Evolutionary conservation across 2,888 invertebrate genomes (phyloP), one percentile per base, ranked within the genome.

Genomic region (Patella pellucida): DNA sequence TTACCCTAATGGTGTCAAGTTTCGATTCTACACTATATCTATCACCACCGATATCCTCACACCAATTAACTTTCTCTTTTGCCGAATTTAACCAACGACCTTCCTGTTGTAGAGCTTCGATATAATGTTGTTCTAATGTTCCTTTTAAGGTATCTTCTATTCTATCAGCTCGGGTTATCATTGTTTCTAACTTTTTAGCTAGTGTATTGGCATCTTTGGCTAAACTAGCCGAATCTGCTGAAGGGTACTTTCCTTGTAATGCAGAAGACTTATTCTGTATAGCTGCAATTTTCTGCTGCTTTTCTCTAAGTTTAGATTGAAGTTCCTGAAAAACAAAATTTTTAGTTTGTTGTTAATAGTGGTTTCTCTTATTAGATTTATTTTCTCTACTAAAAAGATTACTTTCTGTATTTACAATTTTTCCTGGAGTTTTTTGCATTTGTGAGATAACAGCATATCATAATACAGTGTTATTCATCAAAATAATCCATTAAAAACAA

Each of bases 11-110:
- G n/a, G 91, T 88, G 1, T 95, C 94, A 94, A 31, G 94, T 94
- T 98, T 98, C 0, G 97, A 96, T 92, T 97, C 96, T 51, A 97
- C 93, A 88, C 96, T 97, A 89, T 97, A 95, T 85, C 96, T 95
- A 19, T 95, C 94, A 0, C 95, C 94, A 0, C 95, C 93, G 83
- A 95, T 95, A 85, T 96, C 96, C 50, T 95, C 93, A 56, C 96
- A 93, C 97, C 97, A 97, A 56, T 94, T 94, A 31, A 95, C 94
- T 91, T 96, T 97, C 87, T 98, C 97, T 80, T 95, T 95, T 81
- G 95, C 94, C 1, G 95, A 94, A 72, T 94, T 93, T 14, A 97
- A 93, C 88, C 96, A 94, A 84, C 96, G 93, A 85, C 96, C 95
- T 56, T 97, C 93, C 88, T 95, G 95, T 70, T 94, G 94, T 76